Base-by-base conservation (phyloP, 2,888 invertebrate genomes). In the Drosophila fulvimacula region DNA sequence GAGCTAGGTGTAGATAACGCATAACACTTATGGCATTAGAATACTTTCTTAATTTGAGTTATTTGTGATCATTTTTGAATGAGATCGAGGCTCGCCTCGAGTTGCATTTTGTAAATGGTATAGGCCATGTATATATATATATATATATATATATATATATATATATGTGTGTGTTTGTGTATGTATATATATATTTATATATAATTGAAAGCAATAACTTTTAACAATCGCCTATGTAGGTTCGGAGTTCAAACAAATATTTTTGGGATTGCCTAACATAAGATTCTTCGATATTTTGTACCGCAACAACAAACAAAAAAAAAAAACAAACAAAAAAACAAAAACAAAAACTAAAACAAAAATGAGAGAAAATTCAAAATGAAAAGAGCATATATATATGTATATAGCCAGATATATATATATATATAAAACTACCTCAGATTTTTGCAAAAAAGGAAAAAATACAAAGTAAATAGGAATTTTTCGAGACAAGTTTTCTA, bases 401-500 rank as follows among this genome's bases (percentile, higher is more conserved):
- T 41, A 55, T 32, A 55, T 17, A 24, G 1, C 7, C 13, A 42
- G 13, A 30, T 56, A 44, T 56, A 42, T 42, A 52, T 24, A 52
- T n/a, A 24, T n/a, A 34, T 41, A 36, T 76, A 76, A 71, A 87
- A 88, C 87, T 87, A 87, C 88, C 87, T 87, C 87, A 87, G 79
- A 88, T 86, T 88, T 81, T 86, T 85, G 88, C 74, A 82, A 82
- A 74, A 41, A 59, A 52, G 32, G 42, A 57, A 27, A 34, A 59
- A 58, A 69, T 30, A 61, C 44, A 75, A 76, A 81, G 52, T 61
- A 75, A 48, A 73, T 69, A 82, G 72, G 74, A 82, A 86, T 88
- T 85, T 86, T 86, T 86, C 72, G 85, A 86, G 72, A 79, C 71
- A 81, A 72, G 81, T 85, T 87, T 85, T 85, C 88, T 87, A 87